These are phyloP conservation scores for Drosophila azteca DNA, from an alignment of 1,140 invertebrate species.

Conservation along the genomic window DNA sequence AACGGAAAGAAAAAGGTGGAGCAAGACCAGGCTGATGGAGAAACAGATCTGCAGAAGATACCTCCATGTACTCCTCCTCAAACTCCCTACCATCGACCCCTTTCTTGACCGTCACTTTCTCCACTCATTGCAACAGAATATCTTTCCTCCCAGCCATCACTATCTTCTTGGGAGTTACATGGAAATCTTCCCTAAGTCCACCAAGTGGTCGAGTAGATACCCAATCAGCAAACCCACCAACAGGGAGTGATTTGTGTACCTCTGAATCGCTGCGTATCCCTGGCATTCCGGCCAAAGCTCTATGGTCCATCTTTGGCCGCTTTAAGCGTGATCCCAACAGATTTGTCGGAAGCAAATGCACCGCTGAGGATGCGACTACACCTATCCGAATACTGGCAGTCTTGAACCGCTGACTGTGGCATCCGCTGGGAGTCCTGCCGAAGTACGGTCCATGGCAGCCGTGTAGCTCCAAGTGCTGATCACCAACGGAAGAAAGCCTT, in stretches of 20 bases:
- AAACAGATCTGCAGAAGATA: slow-evolving; percentile 11
- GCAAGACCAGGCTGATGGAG: background rate
- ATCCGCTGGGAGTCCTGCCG: background rate
- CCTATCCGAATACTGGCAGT: slow-evolving; percentile 9
- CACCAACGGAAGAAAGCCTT: background rate
- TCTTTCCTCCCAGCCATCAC: background rate
- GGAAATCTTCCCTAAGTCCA: slow-evolving; percentile 11
- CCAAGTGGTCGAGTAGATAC: slow-evolving; percentile 11
- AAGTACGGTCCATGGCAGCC: slow-evolving; percentile 32
- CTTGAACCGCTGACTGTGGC: slow-evolving; percentile 33
- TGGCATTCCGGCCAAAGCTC: slow-evolving; percentile 16
- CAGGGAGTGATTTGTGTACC: slow-evolving; percentile 12
- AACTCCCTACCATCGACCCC: too few species aligned
- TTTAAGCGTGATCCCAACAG: slow-evolving; percentile 11
- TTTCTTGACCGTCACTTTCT: background rate
- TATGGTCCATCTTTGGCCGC: slow-evolving; percentile 6
- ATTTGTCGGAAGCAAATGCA: slow-evolving; percentile 7
- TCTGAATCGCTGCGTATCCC: slow-evolving; percentile 3
- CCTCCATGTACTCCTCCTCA: background rate
- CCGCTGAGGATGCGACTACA: slow-evolving; percentile 26
- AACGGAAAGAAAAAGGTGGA: background rate
- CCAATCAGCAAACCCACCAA: slow-evolving; percentile 28
- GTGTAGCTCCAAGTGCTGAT: slow-evolving; percentile 43
- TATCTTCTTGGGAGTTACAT: slow-evolving; percentile 2
- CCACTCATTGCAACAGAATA: background rate